Base-by-base conservation (phyloP, 2,888 invertebrate species). In the Drosophila neutralis region DNA sequence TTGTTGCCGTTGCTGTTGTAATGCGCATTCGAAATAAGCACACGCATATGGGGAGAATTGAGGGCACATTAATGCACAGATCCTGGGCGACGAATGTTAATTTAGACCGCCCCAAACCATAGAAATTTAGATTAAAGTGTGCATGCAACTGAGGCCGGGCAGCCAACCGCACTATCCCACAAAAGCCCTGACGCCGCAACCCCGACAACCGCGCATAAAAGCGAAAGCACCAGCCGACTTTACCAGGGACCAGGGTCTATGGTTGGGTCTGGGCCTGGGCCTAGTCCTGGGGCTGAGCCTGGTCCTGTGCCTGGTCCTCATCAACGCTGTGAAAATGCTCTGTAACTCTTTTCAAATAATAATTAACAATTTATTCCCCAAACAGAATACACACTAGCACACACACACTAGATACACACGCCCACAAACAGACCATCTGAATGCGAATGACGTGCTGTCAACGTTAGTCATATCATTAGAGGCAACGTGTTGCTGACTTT, bases 281-380 rank as follows among this genome's bases (percentile, higher is more conserved):
- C 48, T 53, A 33, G 27, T 59, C 21, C 36, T 64, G 68, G 24
- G 8, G 15, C 40, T 38, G 4, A n/a, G 38, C 4, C 13, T 40
- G 56, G 38, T 2, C 51, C 31, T 53, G 29, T 1, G 24, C 15
- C 21, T n/a, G 52, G 57, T 63, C 58, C 78, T 78, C 79, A 73
- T 76, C 73, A 76, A 38, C 73, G 59, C 65, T 61, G 61, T 52
- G 71, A 66, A 77, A 73, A 65, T 79, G 77, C 69, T 77, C 76
- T 89, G 87, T 90, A 89, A 90, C 87, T 87, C 89, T 90, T 87
- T 87, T 90, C 87, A 87, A 87, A 87, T 87, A 87, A 87, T 87
- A 87, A 87, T 87, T 87, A 87, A 87, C 87, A 87, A 87, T 87
- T 87, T 87, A 87, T 87, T 87, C 87, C 90, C 87, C 82, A 89